Conservation (phyloP, 1,140 invertebrate genomes). For the Trachymyrmex septentrionalis region DNA sequence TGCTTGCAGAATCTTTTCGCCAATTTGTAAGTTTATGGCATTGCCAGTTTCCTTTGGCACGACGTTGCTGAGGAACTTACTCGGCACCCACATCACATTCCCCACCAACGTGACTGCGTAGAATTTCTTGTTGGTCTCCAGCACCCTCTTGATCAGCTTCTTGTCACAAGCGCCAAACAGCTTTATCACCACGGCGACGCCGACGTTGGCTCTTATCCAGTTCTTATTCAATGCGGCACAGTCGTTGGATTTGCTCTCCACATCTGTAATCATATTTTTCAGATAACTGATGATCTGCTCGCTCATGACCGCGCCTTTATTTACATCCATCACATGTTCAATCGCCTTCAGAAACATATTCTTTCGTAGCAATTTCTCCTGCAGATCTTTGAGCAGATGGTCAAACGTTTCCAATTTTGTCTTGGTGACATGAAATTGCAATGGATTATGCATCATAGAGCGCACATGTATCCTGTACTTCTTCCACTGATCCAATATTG, state of each 20-base stretch:
- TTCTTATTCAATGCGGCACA: constrained; percentile 88
- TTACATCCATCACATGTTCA: constrained; percentile 90
- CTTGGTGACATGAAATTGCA: constrained; percentile 88
- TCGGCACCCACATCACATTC: constrained; percentile 93
- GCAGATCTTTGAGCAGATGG: constrained; percentile 89
- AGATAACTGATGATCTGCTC: constrained; percentile 92
- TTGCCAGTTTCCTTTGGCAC: constrained; percentile 78
- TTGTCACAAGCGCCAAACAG: constrained; percentile 93
- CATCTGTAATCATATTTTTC: constrained; percentile 88
- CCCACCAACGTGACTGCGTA: constrained; percentile 92
- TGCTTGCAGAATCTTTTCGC: constrained; percentile 79
- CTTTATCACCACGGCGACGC: constrained; percentile 91
- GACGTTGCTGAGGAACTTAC: constrained; percentile 89
- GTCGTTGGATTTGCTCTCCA: constrained; percentile 89
- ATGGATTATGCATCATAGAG: constrained; percentile 90
- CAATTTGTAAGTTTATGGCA: constrained; percentile 73
- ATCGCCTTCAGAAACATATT: constrained; percentile 86
- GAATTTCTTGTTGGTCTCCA: constrained; percentile 93
- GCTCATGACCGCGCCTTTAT: constrained; percentile 89
- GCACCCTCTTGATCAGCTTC: constrained; percentile 91
- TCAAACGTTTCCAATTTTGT: constrained; percentile 89
- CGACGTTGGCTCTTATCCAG: constrained; percentile 91
- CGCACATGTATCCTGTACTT: constrained; percentile 90
- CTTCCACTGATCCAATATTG: constrained; percentile 90
- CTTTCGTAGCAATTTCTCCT: constrained; percentile 85